Conservation (phyloP, 1,140 invertebrate genomes). For the Scaptodrosophila lebanonensis region DNA sequence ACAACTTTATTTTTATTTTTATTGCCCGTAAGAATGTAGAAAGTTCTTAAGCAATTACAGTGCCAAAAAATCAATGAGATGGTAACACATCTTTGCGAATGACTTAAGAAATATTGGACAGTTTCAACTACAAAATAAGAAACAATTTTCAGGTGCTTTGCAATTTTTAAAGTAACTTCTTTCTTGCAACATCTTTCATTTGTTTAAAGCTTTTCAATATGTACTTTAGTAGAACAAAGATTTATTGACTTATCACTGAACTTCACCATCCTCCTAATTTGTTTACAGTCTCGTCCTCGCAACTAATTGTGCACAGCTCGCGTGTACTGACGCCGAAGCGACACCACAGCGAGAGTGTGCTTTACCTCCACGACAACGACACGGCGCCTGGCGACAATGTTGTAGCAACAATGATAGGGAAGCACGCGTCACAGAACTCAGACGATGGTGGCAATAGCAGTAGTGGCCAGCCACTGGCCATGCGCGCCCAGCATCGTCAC, state of each 20-base stretch:
- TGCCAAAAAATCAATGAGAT: too few relatives aligned
- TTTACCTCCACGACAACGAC: conserved; percentile 81
- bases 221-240: conserved; percentile 28
- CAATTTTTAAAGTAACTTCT: too few relatives aligned
- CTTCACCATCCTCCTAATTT: conserved; percentile 4
- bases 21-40: too few relatives aligned
- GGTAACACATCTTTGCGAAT: too few relatives aligned
- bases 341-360: conserved; percentile 88
- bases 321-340: conserved; percentile 88
- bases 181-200: too few relatives aligned
- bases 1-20: too few relatives aligned
- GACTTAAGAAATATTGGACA: too few relatives aligned
- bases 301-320: conserved; percentile 88
- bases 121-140: too few relatives aligned
- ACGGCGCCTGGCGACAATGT: conserved; percentile 13
- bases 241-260: conserved; percentile 9
- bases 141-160: too few relatives aligned
- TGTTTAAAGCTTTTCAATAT: conserved; percentile 2
- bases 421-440: conserved; percentile 32
- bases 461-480: conserved; percentile 18
- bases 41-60: too few relatives aligned
- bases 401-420: conserved; percentile 14
- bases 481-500: conserved; percentile 60
- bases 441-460: conserved; percentile 23
- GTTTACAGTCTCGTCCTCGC: conserved; percentile 76